A percentile compares a stretch with the other conserved stretches of the same genome.
Conservation (phyloP, 2,888 invertebrate species). For the Gasteruption jaculator region DNA sequence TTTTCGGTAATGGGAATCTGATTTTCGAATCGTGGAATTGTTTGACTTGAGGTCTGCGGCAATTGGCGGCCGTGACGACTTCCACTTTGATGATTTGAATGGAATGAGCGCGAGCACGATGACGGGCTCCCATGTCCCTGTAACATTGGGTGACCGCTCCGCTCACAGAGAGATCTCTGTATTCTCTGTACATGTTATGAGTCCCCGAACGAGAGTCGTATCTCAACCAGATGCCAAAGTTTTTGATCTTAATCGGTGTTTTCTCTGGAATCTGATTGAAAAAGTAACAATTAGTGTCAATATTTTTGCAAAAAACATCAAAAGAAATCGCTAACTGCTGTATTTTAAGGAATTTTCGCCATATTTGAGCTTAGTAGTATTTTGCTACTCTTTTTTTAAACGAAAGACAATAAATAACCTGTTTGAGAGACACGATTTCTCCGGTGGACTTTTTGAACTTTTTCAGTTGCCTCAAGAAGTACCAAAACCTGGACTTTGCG, state of each 20-base stretch:
- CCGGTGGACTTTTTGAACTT: slow-evolving; percentile 99
- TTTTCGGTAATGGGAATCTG: slow-evolving; percentile 93
- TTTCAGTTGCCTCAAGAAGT: slow-evolving; percentile 93
- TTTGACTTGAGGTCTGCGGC: slow-evolving; percentile 91
- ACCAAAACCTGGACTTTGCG: slow-evolving; percentile 99
- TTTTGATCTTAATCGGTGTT: slow-evolving; percentile 92
- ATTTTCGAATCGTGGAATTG: slow-evolving; percentile 98
- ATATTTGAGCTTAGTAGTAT: no score
- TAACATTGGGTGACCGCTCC: slow-evolving; percentile 98
- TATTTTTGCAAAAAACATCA: no score
- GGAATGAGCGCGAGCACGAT: slow-evolving; percentile 95
- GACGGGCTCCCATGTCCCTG: slow-evolving; percentile 86
- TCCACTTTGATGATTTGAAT: slow-evolving; percentile 98
- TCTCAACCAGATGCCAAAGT: slow-evolving; percentile 98
- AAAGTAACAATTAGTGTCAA: no score
- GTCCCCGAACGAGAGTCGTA: slow-evolving; percentile 98
- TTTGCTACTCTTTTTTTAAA: no score
- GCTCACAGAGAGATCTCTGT: slow-evolving; percentile 92
- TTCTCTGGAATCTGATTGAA: slow-evolving; percentile 80
- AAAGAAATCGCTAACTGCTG: no score
- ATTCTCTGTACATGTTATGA: slow-evolving; percentile 99
- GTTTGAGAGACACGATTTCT: slow-evolving; percentile 92
- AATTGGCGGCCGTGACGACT: slow-evolving; percentile 81
- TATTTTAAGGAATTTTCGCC: no score
- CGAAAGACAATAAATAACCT: no score